A percentile compares a stretch with the other conserved stretches of the same genome.
Conservation (phyloP, 2,113 vertebrate species). For the Tychaedon coryphoeus region DNA sequence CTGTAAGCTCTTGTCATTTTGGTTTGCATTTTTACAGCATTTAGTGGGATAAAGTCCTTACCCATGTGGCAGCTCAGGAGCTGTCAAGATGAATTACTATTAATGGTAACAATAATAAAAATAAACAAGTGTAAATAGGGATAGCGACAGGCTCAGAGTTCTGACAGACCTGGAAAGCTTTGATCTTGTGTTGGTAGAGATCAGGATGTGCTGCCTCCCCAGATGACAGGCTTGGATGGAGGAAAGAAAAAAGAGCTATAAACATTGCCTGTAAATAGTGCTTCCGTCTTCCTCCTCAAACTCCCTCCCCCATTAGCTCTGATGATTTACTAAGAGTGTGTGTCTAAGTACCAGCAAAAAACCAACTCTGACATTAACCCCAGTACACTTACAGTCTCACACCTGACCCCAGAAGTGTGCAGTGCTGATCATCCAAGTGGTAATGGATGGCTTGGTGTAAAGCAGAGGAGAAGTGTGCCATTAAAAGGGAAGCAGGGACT, state of each 20-base stretch:
- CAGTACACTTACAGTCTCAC: background rate
- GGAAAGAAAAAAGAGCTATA: background rate
- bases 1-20: background rate
- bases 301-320: background rate
- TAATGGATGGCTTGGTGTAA: background rate
- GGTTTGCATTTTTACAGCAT: background rate
- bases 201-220: background rate
- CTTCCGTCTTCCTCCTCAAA: background rate
- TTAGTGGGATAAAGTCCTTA: background rate
- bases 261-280: background rate
- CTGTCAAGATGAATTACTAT: slow-evolving; percentile 17
- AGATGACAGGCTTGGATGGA: background rate
- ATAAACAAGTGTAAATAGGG: slow-evolving; percentile 21
- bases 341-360: background rate
- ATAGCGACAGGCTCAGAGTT: background rate
- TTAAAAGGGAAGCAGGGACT: background rate
- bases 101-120: slow-evolving; percentile 26
- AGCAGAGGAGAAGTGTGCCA: background rate
- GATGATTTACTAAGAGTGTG: background rate
- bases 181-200: slow-evolving; percentile 16
- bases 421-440: background rate
- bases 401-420: background rate
- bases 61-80: background rate
- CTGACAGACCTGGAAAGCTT: slow-evolving; percentile 9
- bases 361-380: background rate